These are phyloP conservation scores for Lasius fuliginosus DNA, from an alignment of 2,888 invertebrate species.

Conservation along the genomic window DNA sequence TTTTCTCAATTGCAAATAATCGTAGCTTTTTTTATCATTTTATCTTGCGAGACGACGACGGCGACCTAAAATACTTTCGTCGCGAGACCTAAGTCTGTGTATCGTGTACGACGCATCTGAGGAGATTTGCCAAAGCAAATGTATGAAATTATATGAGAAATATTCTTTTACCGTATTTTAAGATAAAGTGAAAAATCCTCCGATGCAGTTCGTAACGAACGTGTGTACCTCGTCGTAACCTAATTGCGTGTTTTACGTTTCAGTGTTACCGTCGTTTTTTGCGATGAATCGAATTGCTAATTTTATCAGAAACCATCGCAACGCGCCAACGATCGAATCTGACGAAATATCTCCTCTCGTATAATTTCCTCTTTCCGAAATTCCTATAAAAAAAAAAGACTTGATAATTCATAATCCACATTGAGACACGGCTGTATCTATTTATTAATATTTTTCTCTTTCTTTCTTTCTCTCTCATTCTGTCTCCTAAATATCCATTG, in stretches of 20 bases:
- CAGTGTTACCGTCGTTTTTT: slow-evolving; percentile 64
- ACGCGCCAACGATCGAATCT: slow-evolving; percentile 30
- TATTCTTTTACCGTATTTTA: background rate
- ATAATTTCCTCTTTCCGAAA: background rate
- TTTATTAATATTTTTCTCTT: background rate
- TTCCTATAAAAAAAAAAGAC: background rate
- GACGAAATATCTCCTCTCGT: background rate
- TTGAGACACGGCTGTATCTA: background rate
- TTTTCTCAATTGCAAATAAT: slow-evolving; percentile 7
- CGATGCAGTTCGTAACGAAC: slow-evolving; percentile 34
- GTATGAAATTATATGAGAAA: background rate
- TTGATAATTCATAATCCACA: background rate
- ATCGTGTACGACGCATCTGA: slow-evolving; percentile 54
- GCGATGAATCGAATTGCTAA: slow-evolving; percentile 47
- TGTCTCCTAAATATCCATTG: background rate
- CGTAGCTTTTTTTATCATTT: slow-evolving; percentile 9
- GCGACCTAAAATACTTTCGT: slow-evolving; percentile 50
- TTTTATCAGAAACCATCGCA: slow-evolving; percentile 37
- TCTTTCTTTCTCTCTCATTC: background rate
- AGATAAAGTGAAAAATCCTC: slow-evolving; percentile 16
- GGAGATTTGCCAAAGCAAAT: slow-evolving; percentile 6
- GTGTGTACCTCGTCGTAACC: slow-evolving; percentile 64
- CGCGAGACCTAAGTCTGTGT: slow-evolving; percentile 63
- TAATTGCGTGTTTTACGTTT: slow-evolving; percentile 75
- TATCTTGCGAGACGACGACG: slow-evolving; percentile 58